Evolutionary conservation across 1,140 invertebrate species (phyloP), one percentile per base, ranked within the genome.

Genomic region (Chironomus tepperi): DNA sequence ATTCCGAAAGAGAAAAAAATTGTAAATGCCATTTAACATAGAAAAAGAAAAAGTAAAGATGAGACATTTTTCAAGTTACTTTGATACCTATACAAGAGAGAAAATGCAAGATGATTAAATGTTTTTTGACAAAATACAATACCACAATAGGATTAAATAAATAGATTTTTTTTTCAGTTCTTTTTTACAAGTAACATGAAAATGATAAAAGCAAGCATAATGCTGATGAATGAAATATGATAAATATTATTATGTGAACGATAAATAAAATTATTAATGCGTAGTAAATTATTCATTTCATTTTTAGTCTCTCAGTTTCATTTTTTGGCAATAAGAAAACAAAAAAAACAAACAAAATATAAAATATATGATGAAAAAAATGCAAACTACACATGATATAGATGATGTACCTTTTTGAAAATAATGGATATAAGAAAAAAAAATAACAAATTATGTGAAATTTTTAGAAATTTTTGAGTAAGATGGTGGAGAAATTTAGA

Each of bases 101-200:
- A n/a, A 57, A 57, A 57, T n/a, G 47, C 24, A 57, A 5, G 47
- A 57, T n/a, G 47, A 57, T 57, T 12, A 57, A 57, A 57, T 57
- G n/a, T n/a, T 12, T n/a, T 57, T 57, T 57, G 47, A 57, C 47
- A 57, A 57, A 57, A 57, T 57, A 57, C 47, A 57, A 57, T 57
- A 57, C 47, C 47, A 57, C 47, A 57, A 57, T 57, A 57, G 47
- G 47, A 57, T 57, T 57, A 57, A 34, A 34, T 34, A 34, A 34
- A 57, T 57, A 57, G 47, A 57, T 57, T 57, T 57, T 34, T 34
- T 5, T 57, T 57, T 57, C 47, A 57, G 47, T 57, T 34, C 24
- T 34, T 57, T 57, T 57, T 57, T 57, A 57, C 47, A 57, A 57
- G 15, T 34, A 34, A 34, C 24, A 34, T 34, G 24, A 34, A 34